Evolutionary conservation across 2,113 vertebrate genomes (phyloP).

Genomic region (Formicarius rufipectus): DNA sequence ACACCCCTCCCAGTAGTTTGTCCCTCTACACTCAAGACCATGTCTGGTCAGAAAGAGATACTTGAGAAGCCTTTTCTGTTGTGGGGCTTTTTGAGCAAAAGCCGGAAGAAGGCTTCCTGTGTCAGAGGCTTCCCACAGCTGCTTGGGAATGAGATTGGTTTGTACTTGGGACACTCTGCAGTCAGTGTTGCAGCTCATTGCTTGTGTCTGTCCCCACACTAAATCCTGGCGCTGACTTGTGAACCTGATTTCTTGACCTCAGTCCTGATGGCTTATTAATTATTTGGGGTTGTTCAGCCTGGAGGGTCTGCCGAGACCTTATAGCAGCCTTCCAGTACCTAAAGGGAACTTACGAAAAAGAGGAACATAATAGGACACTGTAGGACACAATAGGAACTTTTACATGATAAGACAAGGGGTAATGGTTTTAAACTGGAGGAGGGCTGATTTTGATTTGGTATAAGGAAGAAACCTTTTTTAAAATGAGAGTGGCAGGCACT

Average conservation of each 20-base stretch:
- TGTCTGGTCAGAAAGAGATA: background rate
- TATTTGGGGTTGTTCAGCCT: background rate
- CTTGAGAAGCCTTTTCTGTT: background rate
- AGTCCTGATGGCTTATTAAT: background rate
- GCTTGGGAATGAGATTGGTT: background rate
- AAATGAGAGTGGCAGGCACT: background rate
- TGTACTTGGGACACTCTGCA: too few species aligned
- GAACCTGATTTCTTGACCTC: background rate
- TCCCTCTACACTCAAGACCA: background rate
- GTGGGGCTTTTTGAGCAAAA: background rate
- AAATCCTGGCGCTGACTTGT: background rate
- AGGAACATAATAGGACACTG: too few species aligned
- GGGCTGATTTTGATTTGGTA: background rate
- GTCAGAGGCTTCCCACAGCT: background rate
- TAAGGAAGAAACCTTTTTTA: background rate
- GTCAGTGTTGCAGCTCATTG: background rate
- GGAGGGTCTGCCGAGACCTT: accelerated
- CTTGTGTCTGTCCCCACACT: background rate
- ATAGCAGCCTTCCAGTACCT: background rate
- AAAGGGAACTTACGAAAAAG: background rate
- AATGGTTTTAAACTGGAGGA: background rate
- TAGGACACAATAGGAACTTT: too few species aligned
- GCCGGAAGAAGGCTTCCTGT: background rate
- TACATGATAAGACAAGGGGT: background rate
- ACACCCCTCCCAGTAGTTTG: background rate